Percentiles rank a stretch among this genome's conserved stretches.
Evolutionary conservation across 2,113 vertebrate genomes (phyloP).

Genomic region (Conger conger): DNA sequence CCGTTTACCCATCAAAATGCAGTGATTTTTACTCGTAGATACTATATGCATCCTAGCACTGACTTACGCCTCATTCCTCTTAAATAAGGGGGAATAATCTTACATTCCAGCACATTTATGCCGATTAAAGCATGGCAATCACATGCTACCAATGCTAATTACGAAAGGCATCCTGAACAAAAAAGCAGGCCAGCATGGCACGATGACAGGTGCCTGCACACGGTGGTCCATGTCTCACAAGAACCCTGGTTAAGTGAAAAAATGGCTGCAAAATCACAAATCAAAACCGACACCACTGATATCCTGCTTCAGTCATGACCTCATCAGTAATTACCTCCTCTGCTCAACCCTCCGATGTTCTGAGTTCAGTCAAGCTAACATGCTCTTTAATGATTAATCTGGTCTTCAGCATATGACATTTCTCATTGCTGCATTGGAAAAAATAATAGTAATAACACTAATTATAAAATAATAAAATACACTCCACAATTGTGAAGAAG

Average conservation of each 20-base stretch:
- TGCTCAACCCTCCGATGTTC: too few species aligned
- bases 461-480: too few species aligned
- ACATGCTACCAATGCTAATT: neutral
- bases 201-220: neutral
- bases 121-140: neutral
- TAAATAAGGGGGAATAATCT: neutral
- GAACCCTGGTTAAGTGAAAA: neutral
- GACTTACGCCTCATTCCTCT: slow-evolving; percentile 39
- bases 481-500: too few species aligned
- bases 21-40: slow-evolving; percentile 58
- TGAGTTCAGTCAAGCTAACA: neutral
- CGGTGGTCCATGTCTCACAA: neutral
- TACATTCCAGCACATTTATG: neutral
- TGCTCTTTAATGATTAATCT: neutral
- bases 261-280: neutral
- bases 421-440: too few species aligned
- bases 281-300: neutral
- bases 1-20: slow-evolving; percentile 65
- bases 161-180: neutral
- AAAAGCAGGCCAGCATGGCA: neutral
- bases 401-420: neutral
- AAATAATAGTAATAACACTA: too few species aligned
- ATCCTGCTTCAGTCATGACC: neutral
- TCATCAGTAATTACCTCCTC: neutral
- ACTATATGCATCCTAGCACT: slow-evolving; percentile 56